These are phyloP conservation scores for Struthidea cinerea DNA, from an alignment of 2,113 vertebrate species.

Conservation along the genomic window DNA sequence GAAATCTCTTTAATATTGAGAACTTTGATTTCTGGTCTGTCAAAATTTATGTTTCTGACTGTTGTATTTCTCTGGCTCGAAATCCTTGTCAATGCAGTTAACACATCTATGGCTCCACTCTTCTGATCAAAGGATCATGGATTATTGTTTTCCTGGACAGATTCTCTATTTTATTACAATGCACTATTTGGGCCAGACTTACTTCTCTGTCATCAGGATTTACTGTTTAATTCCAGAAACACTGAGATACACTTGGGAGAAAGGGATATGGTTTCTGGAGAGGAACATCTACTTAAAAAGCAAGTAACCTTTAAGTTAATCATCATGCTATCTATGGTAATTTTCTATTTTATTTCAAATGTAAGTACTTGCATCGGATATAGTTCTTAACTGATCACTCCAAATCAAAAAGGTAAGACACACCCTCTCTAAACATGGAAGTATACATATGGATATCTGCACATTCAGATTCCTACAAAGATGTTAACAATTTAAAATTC, in stretches of 20 bases:
- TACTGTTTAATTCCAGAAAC: neutral
- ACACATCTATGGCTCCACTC: neutral
- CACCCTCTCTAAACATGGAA: neutral
- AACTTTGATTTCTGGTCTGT: neutral
- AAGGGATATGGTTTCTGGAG: neutral
- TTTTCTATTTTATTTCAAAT: constrained; percentile 12
- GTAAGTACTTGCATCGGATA: neutral
- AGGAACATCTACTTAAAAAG: neutral
- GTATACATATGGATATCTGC: neutral
- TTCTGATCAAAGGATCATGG: neutral
- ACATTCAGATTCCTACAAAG: neutral
- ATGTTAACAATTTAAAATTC: neutral
- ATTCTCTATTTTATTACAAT: neutral
- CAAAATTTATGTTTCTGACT: neutral
- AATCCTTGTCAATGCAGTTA: neutral
- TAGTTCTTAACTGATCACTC: neutral
- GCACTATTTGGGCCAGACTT: neutral
- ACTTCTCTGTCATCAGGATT: neutral
- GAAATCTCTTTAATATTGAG: neutral
- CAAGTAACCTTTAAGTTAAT: neutral
- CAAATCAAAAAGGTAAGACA: neutral
- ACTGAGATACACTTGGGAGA: neutral
- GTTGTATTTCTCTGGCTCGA: neutral
- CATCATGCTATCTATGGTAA: neutral
- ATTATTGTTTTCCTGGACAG: neutral